Percentiles rank a stretch among this genome's conserved stretches.
These are phyloP conservation scores for Noctua janthe DNA, from an alignment of 2,888 invertebrate species.

Conservation along the genomic window DNA sequence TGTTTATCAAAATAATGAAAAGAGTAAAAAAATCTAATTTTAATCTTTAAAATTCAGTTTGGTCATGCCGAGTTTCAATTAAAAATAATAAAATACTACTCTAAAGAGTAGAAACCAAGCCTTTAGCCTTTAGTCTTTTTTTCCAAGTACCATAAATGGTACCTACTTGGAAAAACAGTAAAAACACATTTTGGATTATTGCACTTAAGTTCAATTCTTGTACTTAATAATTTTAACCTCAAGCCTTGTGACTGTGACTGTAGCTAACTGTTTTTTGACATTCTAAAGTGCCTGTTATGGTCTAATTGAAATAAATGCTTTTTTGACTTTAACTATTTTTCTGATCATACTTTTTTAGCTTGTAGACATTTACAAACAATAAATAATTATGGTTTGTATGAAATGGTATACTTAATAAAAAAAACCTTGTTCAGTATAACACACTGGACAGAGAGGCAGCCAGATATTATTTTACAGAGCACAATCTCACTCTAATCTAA, in stretches of 20 bases:
- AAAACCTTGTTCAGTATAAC: not conserved
- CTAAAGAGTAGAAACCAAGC: no score
- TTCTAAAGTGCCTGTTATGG: no score
- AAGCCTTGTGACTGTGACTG: no score
- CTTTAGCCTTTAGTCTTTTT: no score
- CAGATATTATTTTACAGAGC: not conserved
- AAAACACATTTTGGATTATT: not conserved
- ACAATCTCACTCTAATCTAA: not conserved
- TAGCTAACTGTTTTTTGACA: no score
- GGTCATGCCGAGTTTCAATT: not conserved
- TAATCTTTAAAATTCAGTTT: not conserved
- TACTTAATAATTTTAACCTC: not conserved
- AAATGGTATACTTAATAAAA: not conserved
- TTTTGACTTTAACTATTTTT: not conserved
- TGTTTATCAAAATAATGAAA: not conserved
- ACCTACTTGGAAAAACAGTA: no score
- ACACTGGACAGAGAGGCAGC: not conserved
- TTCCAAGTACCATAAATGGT: no score
- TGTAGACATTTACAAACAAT: not conserved
- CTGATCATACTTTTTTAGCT: not conserved
- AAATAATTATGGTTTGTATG: not conserved
- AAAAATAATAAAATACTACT: not conserved
- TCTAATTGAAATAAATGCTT: no score
- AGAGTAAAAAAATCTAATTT: not conserved
- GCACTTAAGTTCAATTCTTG: not conserved